A percentile compares a stretch with the other conserved stretches of the same genome.
Conservation (phyloP, 2,113 vertebrate species). For the Oryzias melastigma region DNA sequence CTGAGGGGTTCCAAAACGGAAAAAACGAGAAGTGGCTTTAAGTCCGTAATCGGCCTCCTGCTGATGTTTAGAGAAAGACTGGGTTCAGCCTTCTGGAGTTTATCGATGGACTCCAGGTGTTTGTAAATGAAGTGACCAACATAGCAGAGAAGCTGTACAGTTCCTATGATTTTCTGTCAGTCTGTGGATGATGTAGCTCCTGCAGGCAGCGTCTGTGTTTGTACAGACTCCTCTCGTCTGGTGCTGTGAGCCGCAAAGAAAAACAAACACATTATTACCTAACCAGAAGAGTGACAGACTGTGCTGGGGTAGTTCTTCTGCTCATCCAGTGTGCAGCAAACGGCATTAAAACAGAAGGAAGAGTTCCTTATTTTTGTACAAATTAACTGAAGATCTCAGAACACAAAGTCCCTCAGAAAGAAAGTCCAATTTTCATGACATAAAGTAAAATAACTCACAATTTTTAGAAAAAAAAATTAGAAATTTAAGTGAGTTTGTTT, state of each 20-base stretch:
- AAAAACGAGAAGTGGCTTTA: conserved; percentile 14
- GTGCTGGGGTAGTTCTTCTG: conserved; percentile 17
- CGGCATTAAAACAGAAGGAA: background rate
- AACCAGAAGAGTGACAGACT: conserved; percentile 1
- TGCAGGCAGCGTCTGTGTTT: conserved; percentile 13
- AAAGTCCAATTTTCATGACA: too few species aligned
- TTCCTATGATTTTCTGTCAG: conserved; percentile 13
- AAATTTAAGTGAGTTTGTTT: background rate
- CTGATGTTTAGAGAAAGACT: conserved; percentile 13
- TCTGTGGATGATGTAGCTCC: conserved; percentile 31
- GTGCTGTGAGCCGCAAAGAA: conserved; percentile 16
- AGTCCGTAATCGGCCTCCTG: conserved; percentile 4
- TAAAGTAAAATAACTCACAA: background rate
- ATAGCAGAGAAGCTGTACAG: conserved; percentile 53
- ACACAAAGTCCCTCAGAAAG: background rate
- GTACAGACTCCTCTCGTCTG: conserved; percentile 20
- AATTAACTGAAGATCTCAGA: background rate
- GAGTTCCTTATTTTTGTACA: conserved; percentile 3
- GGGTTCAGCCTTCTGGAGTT: background rate
- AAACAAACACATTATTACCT: background rate
- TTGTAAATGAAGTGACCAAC: conserved; percentile 24
- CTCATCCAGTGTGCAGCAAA: background rate
- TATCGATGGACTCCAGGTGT: conserved; percentile 34
- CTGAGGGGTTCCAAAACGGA: background rate
- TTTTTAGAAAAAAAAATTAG: background rate